phyloP scores from a whole-genome alignment of 53 echinoderm and acorn worm species.

The Astropecten irregularis region DNA sequence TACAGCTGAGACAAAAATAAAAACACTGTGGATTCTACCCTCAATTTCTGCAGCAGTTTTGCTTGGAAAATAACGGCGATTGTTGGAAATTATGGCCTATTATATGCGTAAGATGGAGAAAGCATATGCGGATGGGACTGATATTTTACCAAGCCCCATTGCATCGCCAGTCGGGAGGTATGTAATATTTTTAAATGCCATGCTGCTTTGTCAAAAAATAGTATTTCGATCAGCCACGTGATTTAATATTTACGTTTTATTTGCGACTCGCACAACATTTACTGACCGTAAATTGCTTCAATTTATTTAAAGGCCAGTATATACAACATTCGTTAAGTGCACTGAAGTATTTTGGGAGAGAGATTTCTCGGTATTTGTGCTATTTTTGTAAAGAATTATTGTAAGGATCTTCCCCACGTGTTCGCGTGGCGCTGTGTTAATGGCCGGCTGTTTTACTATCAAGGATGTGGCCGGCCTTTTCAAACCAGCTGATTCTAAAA shows the following conservation, averaged over 20 bases:
- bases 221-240: conserved; percentile 43
- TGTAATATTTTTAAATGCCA: conserved; percentile 33
- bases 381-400: neutral
- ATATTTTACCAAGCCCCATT: conserved; percentile 21
- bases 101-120: conserved; percentile 66
- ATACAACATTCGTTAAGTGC: neutral
- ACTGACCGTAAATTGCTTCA: neutral
- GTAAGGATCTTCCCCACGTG: conserved; percentile 26
- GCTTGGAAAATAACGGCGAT: conserved; percentile 7
- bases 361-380: neutral
- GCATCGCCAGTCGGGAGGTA: conserved; percentile 31
- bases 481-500: too few species aligned
- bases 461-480: too few species aligned
- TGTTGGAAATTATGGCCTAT: conserved; percentile 52
- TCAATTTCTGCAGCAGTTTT: conserved; percentile 30
- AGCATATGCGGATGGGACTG: conserved; percentile 33
- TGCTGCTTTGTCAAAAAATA: conserved; percentile 44
- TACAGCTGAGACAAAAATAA: conserved; percentile 56
- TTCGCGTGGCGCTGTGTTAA: neutral
- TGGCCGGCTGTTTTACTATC: too few species aligned
- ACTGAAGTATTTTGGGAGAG: neutral
- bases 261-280: neutral
- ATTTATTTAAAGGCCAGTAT: neutral
- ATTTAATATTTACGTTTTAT: conserved; percentile 48
- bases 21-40: conserved; percentile 49